Conservation (phyloP, 1,140 invertebrate species). For the Vanessa atalanta region DNA sequence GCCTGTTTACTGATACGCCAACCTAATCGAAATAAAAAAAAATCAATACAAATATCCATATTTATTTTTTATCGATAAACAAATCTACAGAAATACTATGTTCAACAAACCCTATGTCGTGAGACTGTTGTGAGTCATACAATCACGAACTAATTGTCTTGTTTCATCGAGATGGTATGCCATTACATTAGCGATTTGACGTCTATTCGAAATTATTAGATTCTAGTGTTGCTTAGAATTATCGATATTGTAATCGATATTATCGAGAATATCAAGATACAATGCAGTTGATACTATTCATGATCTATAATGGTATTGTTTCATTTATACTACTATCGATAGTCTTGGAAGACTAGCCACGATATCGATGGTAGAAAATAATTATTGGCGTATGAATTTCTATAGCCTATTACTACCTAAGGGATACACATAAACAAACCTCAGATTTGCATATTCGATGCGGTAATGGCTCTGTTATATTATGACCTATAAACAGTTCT, state of each 20-base stretch:
- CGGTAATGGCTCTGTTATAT: too few relatives aligned
- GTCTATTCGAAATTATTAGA: constrained; percentile 25
- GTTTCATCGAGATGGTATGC: constrained; percentile 34
- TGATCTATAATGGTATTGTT: not conserved
- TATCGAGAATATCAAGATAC: not conserved
- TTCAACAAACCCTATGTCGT: constrained; percentile 11
- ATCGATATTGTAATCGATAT: not conserved
- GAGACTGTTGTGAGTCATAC: constrained; percentile 30
- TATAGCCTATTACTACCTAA: too few relatives aligned
- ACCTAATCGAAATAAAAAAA: too few relatives aligned
- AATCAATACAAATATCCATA: too few relatives aligned
- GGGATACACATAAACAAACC: too few relatives aligned
- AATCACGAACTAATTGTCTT: constrained; percentile 37
- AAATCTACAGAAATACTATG: not conserved
- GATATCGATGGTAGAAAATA: too few relatives aligned
- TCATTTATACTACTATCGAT: not conserved
- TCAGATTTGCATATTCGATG: too few relatives aligned
- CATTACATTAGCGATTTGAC: constrained; percentile 18
- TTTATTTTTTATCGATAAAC: too few relatives aligned
- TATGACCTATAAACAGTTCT: too few relatives aligned
- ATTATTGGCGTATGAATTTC: too few relatives aligned
- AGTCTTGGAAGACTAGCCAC: not conserved
- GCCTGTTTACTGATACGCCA: too few relatives aligned
- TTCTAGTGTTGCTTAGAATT: not conserved
- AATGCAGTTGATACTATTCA: not conserved